Conservation (phyloP, 2,113 vertebrate genomes). For the Heterocephalus glaber region DNA sequence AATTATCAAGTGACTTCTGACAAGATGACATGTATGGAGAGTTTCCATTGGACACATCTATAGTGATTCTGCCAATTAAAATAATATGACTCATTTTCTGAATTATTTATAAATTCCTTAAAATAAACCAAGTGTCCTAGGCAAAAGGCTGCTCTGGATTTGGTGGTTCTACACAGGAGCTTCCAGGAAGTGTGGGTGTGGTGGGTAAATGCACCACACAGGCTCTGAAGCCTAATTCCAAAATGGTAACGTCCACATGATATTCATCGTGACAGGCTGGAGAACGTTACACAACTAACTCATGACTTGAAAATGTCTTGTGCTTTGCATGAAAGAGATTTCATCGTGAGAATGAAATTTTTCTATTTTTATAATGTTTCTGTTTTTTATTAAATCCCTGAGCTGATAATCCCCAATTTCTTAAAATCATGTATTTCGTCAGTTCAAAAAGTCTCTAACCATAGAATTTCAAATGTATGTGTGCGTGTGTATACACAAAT, state of each 20-base stretch:
- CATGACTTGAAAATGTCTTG: conserved; percentile 7
- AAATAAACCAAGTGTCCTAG: conserved; percentile 24
- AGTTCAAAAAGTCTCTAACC: not conserved
- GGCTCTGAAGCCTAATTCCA: not conserved
- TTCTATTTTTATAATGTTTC: not conserved
- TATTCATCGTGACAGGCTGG: not conserved
- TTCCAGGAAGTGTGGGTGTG: not conserved
- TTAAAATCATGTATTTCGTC: not conserved
- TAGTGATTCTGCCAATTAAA: not conserved
- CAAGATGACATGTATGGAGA: not conserved
- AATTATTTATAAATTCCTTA: conserved; percentile 58
- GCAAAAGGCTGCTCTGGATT: not conserved
- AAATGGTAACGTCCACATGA: not conserved
- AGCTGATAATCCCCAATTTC: not conserved
- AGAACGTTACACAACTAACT: not conserved
- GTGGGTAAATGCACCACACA: not conserved
- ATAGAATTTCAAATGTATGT: not conserved
- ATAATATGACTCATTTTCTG: conserved; percentile 49
- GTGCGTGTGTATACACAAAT: not conserved
- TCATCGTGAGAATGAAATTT: not conserved
- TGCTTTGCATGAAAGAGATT: not conserved
- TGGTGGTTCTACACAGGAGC: not conserved
- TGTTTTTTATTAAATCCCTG: conserved; percentile 5
- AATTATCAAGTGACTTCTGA: not conserved
- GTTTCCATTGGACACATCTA: not conserved